These are phyloP conservation scores for Brachionus rubens DNA, from an alignment of 1,140 invertebrate genomes.

Conservation along the genomic window DNA sequence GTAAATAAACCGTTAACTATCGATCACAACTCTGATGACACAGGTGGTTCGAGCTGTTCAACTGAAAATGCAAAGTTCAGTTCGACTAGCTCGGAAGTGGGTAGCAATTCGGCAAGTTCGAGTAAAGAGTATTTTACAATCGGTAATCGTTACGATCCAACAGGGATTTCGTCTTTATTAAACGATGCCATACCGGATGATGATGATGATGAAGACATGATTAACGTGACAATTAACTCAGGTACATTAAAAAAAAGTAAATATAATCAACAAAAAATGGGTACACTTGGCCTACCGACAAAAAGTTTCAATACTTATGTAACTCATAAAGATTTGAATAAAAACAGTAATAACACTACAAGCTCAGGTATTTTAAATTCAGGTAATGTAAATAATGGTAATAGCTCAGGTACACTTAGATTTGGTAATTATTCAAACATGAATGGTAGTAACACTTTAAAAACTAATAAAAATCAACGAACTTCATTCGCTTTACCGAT, in stretches of 20 bases:
- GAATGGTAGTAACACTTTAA: slow-evolving; percentile 6
- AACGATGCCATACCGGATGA: slow-evolving; percentile 23
- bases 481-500: slow-evolving; percentile 39
- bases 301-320: slow-evolving; percentile 41
- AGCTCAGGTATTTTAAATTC: not conserved
- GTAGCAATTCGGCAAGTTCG: not conserved
- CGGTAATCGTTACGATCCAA: slow-evolving; percentile 21
- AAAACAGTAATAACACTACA: slow-evolving; percentile 24
- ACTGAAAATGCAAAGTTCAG: slow-evolving; percentile 30
- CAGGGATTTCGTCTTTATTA: slow-evolving; percentile 4
- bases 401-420: not conserved
- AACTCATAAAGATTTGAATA: slow-evolving; percentile 31
- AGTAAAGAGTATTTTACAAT: slow-evolving; percentile 40
- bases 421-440: slow-evolving; percentile 15
- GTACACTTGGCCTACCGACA: slow-evolving; percentile 1
- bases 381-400: not conserved
- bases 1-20: not conserved
- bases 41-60: not conserved
- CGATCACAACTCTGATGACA: slow-evolving; percentile 3
- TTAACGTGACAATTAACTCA: not conserved
- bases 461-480: slow-evolving; percentile 16
- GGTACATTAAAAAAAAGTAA: slow-evolving; percentile 23
- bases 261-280: not conserved
- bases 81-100: not conserved
- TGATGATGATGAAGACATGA: slow-evolving; percentile 29